Percentiles rank a stretch among this genome's conserved stretches.
These are phyloP conservation scores for Conger conger DNA, from an alignment of 2,113 vertebrate species.

Conservation along the genomic window DNA sequence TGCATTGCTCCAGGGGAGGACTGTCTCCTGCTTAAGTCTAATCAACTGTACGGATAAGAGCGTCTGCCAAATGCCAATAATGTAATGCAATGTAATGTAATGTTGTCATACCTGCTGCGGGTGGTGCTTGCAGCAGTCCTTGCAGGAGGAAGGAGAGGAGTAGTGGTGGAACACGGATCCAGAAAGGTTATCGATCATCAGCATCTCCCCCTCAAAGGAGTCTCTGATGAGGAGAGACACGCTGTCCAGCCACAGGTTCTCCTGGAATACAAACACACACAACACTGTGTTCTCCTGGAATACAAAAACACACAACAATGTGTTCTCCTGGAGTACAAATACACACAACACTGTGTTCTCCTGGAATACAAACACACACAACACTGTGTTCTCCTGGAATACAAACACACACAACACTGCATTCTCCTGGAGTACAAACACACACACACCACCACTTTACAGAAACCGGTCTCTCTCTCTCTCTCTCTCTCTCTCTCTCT, in stretches of 20 bases:
- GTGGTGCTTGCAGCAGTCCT: conserved; percentile 83
- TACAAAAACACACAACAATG: background rate
- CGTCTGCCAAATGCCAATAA: too few relatives aligned
- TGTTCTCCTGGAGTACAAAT: background rate
- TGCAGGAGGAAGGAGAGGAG: conserved; percentile 84
- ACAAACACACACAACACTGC: too few relatives aligned
- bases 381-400: too few relatives aligned
- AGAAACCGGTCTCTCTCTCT: too few relatives aligned
- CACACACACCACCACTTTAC: too few relatives aligned
- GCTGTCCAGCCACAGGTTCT: conserved; percentile 99
- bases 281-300: background rate
- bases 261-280: conserved; percentile 66
- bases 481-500: too few relatives aligned
- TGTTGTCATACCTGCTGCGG: conserved; percentile 97
- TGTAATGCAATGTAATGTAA: too few relatives aligned
- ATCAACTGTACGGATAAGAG: too few relatives aligned
- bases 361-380: too few relatives aligned
- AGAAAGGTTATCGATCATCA: conserved; percentile 99
- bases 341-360: background rate
- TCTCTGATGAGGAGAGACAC: conserved; percentile 99
- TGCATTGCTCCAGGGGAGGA: too few relatives aligned
- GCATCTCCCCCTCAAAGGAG: conserved; percentile 96
- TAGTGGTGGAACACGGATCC: conserved; percentile 99
- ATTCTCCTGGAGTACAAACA: too few relatives aligned
- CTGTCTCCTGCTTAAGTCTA: too few relatives aligned